Conservation (phyloP, 2,797 vertebrate species). For the Cebuella pygmaea region DNA sequence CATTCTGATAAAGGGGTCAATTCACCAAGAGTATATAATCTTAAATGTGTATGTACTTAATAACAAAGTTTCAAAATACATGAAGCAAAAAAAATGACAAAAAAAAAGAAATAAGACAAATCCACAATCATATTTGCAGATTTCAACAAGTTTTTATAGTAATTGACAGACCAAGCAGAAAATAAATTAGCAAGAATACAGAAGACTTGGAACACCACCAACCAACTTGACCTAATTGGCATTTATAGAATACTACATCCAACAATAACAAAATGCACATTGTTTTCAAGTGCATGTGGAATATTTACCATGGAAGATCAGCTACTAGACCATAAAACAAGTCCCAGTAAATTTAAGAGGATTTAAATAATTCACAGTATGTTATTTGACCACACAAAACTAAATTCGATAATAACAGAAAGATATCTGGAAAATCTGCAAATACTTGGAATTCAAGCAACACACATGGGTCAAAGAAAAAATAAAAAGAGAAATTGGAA, state of each 20-base stretch:
- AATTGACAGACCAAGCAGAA: not conserved
- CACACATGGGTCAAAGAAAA: not conserved
- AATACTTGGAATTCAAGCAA: conserved; percentile 35
- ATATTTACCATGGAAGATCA: not conserved
- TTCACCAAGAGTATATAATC: not conserved
- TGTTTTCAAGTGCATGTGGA: not conserved
- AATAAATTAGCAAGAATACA: conserved; percentile 44
- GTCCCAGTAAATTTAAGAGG: not conserved
- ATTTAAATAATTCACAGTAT: conserved; percentile 30
- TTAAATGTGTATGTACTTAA: not conserved
- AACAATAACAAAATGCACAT: conserved; percentile 1
- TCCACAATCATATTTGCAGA: not conserved
- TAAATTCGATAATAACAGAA: not conserved
- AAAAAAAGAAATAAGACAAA: conserved; percentile 39
- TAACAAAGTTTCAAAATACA: conserved; percentile 5
- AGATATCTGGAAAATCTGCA: not conserved
- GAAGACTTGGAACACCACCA: not conserved
- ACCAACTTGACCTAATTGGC: not conserved
- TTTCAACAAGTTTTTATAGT: not conserved
- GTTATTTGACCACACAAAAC: conserved; percentile 17
- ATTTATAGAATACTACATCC: not conserved
- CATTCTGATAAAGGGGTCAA: not conserved
- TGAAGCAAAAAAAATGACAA: not conserved
- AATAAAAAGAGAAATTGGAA: not conserved
- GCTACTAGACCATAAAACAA: not conserved